Evolutionary conservation across 2,888 invertebrate genomes (phyloP), one percentile per base, ranked within the genome.

Genomic region (Eristalis pertinax): DNA sequence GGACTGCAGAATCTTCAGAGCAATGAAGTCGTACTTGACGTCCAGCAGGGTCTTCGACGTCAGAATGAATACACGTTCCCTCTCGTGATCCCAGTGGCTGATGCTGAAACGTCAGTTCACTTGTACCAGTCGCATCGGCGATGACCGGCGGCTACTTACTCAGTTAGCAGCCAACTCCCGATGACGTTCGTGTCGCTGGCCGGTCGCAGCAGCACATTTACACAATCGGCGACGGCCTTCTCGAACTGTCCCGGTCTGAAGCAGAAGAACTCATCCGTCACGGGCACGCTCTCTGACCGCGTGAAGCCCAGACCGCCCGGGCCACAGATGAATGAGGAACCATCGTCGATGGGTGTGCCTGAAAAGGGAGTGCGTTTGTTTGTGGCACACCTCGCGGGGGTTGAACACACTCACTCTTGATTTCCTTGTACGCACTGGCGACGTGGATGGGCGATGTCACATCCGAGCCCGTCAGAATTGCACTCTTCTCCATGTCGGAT

Each of bases 11-110:
- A 96, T 94, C 90, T 95, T 96, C 92, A 96, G 94, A 0, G 96
- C 96, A 90, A 98, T 97, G 92, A 98, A 97, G 93, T 98, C 97
- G 92, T 97, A 98, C 91, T 97, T 97, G 80, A 97, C 95, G 8
- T 96, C 94, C 90, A 97, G 94, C 35, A 98, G 93, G 56, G 95
- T 94, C 89, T 95, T 94, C n/a, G 96, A 95, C 2, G 96, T 96
- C 29, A 98, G 93, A 15, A 97, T 92, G 2, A 97, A 94, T 56
- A 98, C 94, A 69, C 97, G 94, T 92, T 98, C 98, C 90, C 96
- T 96, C 91, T 98, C 97, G 90, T 96, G 95, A 91, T 97, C 97
- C 97, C 97, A 98, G 87, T 97, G 94, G 90, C 96, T 97, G 90
- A 98, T 97, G 92, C 97, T 97, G 92, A 22, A 94, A 93, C 24